These are phyloP conservation scores for Anastrepha ludens DNA, from an alignment of 1,140 invertebrate species.

Conservation along the genomic window DNA sequence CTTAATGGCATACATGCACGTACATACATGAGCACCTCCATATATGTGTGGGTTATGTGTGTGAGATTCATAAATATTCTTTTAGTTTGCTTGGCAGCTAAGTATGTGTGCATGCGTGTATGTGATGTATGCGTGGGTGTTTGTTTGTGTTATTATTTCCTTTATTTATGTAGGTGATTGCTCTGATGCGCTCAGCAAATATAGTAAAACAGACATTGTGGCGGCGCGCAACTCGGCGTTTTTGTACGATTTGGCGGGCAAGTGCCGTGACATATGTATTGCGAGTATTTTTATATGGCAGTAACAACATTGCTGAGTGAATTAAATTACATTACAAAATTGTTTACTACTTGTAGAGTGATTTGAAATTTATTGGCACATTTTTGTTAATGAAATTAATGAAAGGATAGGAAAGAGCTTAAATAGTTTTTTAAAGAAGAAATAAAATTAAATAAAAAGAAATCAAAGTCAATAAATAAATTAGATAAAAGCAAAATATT, in stretches of 20 bases:
- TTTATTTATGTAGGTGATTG: neutral
- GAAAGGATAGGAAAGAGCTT: too few relatives aligned
- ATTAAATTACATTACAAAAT: too few relatives aligned
- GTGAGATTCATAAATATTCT: neutral
- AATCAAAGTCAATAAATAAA: too few relatives aligned
- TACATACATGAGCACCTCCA: neutral
- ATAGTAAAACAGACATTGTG: conserved; percentile 11
- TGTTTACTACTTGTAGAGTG: too few relatives aligned
- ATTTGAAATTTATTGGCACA: too few relatives aligned
- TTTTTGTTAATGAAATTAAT: too few relatives aligned
- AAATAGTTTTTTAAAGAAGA: too few relatives aligned
- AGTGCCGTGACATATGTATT: neutral
- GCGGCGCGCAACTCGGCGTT: neutral
- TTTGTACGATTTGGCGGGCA: neutral
- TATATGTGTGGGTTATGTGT: neutral
- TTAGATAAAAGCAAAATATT: too few relatives aligned
- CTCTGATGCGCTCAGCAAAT: conserved; percentile 1
- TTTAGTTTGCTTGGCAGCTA: neutral
- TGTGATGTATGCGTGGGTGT: neutral
- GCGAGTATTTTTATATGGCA: too few relatives aligned
- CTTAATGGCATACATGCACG: neutral
- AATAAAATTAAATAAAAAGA: too few relatives aligned
- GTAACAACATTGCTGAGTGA: too few relatives aligned
- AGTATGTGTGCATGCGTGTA: neutral
- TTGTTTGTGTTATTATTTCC: neutral